Percentiles rank a stretch among this genome's conserved stretches.
Conservation (phyloP, 2,113 vertebrate species). For the Xenopus borealis region DNA sequence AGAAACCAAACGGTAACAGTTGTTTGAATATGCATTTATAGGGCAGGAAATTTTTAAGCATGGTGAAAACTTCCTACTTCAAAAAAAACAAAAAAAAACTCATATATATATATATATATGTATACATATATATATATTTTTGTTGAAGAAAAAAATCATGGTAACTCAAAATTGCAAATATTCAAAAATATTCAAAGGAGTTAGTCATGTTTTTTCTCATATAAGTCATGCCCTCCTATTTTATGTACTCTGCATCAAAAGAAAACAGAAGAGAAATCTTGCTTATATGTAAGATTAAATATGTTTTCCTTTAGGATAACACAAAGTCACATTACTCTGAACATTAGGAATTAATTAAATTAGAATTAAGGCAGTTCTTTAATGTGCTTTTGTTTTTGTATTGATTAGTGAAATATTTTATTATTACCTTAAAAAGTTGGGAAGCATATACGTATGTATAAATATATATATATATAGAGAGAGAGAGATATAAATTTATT, state of each 20-base stretch:
- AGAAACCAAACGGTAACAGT: neutral
- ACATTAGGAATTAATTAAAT: too few species aligned
- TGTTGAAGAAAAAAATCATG: too few species aligned
- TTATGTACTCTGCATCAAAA: neutral
- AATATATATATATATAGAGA: neutral
- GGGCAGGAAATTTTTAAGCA: neutral
- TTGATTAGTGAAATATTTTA: constrained; percentile 38
- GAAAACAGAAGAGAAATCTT: neutral
- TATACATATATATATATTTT: too few species aligned
- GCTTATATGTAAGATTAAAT: neutral
- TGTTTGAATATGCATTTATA: neutral
- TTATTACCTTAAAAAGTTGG: constrained; percentile 58
- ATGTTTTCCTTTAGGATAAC: constrained; percentile 48
- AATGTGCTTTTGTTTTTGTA: neutral
- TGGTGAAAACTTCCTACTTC: too few species aligned
- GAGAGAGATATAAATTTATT: constrained; percentile 58
- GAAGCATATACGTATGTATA: constrained; percentile 49
- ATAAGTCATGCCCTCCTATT: neutral
- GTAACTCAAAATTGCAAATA: neutral
- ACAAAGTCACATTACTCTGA: neutral
- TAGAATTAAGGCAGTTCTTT: constrained; percentile 1
- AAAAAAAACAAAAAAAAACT: too few species aligned
- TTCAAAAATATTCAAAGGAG: neutral
- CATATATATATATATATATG: too few species aligned
- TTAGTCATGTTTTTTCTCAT: neutral